A percentile compares a stretch with the other conserved stretches of the same genome.
These are phyloP conservation scores for Acrobasis suavella DNA, from an alignment of 2,888 invertebrate genomes.

Conservation along the genomic window DNA sequence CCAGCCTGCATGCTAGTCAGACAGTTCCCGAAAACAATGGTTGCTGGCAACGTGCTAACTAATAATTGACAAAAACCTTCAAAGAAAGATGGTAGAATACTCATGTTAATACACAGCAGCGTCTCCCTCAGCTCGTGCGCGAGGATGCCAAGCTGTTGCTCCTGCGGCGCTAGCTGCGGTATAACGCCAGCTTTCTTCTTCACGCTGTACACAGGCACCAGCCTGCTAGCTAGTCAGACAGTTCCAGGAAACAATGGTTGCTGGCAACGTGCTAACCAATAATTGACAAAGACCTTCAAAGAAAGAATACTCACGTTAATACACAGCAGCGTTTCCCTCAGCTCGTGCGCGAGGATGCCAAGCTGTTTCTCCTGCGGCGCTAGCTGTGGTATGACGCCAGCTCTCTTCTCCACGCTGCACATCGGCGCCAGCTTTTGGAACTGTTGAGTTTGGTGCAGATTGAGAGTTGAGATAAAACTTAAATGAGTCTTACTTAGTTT, in stretches of 20 bases:
- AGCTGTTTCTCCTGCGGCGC: slow-evolving; percentile 85
- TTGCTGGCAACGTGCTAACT: too few species aligned
- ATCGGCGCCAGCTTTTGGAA: slow-evolving; percentile 71
- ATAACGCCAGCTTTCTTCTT: slow-evolving; percentile 87
- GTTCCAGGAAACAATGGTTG: too few species aligned
- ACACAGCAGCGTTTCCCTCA: slow-evolving; percentile 84
- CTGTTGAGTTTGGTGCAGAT: slow-evolving; percentile 37
- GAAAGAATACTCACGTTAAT: slow-evolving; percentile 70
- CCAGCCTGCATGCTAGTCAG: too few species aligned
- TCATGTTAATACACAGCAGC: slow-evolving; percentile 82
- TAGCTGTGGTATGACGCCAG: slow-evolving; percentile 85
- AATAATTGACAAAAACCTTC: too few species aligned
- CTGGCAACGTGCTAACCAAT: too few species aligned
- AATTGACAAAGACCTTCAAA: too few species aligned
- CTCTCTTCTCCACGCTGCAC: slow-evolving; percentile 86
- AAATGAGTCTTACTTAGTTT: too few species aligned
- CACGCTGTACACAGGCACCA: slow-evolving; percentile 79
- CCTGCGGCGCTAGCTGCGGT: slow-evolving; percentile 84
- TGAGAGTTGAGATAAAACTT: too few species aligned
- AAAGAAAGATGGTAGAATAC: slow-evolving; percentile 29
- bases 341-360: slow-evolving; percentile 82
- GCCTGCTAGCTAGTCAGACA: slow-evolving; percentile 15
- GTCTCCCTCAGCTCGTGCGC: slow-evolving; percentile 85
- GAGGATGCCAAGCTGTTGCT: slow-evolving; percentile 83
- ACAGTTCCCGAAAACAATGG: too few species aligned